phyloP scores from a whole-genome alignment of 2,888 invertebrate species.

The Machimus rusticus region DNA sequence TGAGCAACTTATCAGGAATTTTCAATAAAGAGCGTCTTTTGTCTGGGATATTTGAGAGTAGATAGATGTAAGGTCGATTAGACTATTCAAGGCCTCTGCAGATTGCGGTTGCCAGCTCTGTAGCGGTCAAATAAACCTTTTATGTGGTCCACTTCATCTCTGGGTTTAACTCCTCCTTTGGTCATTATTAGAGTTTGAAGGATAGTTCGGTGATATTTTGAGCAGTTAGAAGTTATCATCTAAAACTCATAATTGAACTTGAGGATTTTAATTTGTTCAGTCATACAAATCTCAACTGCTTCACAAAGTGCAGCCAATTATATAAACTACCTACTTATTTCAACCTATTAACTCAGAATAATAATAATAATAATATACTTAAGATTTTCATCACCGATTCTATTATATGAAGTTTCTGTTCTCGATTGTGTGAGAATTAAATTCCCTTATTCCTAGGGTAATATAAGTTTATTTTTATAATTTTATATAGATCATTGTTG shows the following conservation, averaged over 20 bases:
- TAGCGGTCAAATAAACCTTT: neutral
- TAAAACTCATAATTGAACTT: neutral
- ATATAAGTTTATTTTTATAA: no score
- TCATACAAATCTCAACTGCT: neutral
- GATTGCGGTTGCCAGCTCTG: neutral
- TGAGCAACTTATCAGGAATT: neutral
- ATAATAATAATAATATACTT: no score
- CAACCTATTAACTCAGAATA: no score
- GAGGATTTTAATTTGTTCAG: neutral
- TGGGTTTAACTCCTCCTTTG: neutral
- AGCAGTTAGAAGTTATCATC: neutral
- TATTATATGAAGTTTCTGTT: no score
- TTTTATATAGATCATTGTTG: no score
- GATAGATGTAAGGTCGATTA: neutral
- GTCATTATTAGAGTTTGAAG: neutral
- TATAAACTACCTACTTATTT: neutral
- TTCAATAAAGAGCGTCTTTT: neutral
- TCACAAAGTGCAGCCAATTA: neutral
- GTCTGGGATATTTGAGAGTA: neutral
- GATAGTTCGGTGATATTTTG: neutral
- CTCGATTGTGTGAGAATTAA: no score
- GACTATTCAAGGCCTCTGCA: neutral
- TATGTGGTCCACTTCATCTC: neutral
- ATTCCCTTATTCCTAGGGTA: no score
- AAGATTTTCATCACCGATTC: no score